Evolutionary conservation across 30 jellyfish, hydroid and myxozoan species (phyloP), one percentile per base, ranked within the genome.

Genomic region (Chironex yamaguchii): DNA sequence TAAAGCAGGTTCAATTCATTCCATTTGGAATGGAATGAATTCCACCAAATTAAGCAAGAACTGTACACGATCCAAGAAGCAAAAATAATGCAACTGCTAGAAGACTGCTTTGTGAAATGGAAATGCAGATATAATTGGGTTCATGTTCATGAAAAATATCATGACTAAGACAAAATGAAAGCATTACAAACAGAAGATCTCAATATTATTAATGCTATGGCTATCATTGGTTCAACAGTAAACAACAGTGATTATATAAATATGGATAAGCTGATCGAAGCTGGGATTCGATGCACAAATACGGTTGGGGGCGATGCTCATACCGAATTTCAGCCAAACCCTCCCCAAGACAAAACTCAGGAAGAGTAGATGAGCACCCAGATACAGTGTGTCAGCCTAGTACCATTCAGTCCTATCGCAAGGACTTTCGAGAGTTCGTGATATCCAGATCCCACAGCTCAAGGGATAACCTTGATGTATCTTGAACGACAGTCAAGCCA

Each of bases 121-220:
- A 26, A 31, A 29, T n/a, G 86, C 67, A n/a, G 67, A 67, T 32
- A 29, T 52, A 34, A 29, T 67, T 6, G 22, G 58, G 53, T 22
- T 67, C 2, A 35, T 82, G 74, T 67, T 82, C 67, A 82, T 82
- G 92, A 82, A 82, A 36, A 67, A 67, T 63, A 69, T 82, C 20
- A 26, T 82, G 87, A 23, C 2, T 3, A 82, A 52, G 21, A 67
- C 35, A 29, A 36, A 82, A 51, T 64, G 12, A 76, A 74, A 26
- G 87, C 87, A 70, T 36, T 74, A 28, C 87, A 74, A 36, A 76
- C 87, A 2, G 52, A 20, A 51, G 87, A 48, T 17, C 81, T 36
- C 36, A 74, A 74, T 32, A 51, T 74, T 2, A 29, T 74, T 25
- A 76, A 74, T 28, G 87, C 87, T 0, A 74, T 74, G 87, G 36